These are phyloP conservation scores for Elmis aenea DNA, from an alignment of 2,888 invertebrate species.

Conservation along the genomic window DNA sequence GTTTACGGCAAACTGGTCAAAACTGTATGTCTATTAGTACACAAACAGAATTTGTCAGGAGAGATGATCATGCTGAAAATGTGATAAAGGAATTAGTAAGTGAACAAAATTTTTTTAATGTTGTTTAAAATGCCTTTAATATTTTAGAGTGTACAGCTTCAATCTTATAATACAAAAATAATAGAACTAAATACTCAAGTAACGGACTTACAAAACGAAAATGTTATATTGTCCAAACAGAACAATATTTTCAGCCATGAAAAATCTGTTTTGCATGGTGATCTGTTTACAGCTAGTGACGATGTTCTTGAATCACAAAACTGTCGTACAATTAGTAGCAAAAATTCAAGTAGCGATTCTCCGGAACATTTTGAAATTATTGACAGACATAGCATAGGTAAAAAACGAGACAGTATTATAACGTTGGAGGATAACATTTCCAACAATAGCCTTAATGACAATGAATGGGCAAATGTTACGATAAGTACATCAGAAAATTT, in stretches of 20 bases:
- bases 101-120: slow-evolving; percentile 4
- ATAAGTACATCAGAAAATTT: slow-evolving; percentile 8
- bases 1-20: slow-evolving; percentile 48
- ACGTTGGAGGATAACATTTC: slow-evolving; percentile 39
- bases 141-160: slow-evolving; percentile 18
- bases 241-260: no score
- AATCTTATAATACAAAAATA: slow-evolving; percentile 38
- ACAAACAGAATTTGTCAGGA: slow-evolving; percentile 48
- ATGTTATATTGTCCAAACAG: slow-evolving; percentile 40
- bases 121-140: no score
- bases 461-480: slow-evolving; percentile 46
- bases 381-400: slow-evolving; percentile 37
- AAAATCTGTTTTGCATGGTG: no score
- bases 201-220: slow-evolving; percentile 42
- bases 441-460: slow-evolving; percentile 38
- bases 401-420: slow-evolving; percentile 30
- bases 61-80: no score
- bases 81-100: neutral
- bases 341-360: slow-evolving; percentile 47
- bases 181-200: slow-evolving; percentile 42
- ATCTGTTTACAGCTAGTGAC: no score
- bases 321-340: slow-evolving; percentile 6
- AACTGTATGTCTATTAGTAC: slow-evolving; percentile 40
- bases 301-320: slow-evolving; percentile 12
- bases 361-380: slow-evolving; percentile 62